phyloP scores from a whole-genome alignment of 1,140 invertebrate species.

The Zaprionus davidi region DNA sequence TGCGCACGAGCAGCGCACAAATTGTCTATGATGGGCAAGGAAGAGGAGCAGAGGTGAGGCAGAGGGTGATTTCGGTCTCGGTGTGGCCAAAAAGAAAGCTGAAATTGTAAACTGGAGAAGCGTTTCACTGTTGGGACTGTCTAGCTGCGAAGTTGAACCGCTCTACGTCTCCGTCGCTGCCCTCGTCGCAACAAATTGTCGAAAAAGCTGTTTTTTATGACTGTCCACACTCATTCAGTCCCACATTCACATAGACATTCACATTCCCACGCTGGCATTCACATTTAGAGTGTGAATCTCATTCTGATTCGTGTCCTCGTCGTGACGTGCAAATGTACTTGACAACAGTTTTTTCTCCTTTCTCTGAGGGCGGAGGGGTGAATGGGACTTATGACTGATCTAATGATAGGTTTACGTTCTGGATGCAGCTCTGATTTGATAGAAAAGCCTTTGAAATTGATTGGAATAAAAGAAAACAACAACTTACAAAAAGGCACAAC shows the following conservation, averaged over 20 bases:
- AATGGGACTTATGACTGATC: conserved; percentile 2
- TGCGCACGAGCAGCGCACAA: conserved; percentile 74
- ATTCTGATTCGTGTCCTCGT: conserved; percentile 27
- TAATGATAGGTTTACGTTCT: conserved; percentile 16
- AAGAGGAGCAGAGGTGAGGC: background rate
- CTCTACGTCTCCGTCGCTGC: background rate
- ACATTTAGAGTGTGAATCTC: conserved; percentile 16
- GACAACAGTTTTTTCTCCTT: conserved; percentile 35
- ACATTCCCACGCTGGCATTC: background rate
- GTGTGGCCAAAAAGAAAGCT: conserved; percentile 10
- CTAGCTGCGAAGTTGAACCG: background rate
- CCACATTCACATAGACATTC: conserved; percentile 6
- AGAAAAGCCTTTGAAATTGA: background rate
- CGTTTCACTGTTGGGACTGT: conserved; percentile 11
- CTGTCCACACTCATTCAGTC: conserved; percentile 49
- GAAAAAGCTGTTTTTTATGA: conserved; percentile 62
- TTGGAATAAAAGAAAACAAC: background rate
- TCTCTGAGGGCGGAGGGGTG: background rate
- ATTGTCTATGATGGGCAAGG: conserved; percentile 52
- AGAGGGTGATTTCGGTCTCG: background rate
- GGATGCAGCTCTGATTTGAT: background rate
- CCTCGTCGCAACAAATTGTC: conserved; percentile 46
- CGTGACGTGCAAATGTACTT: conserved; percentile 59
- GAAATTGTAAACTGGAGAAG: conserved; percentile 24
- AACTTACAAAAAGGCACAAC: background rate